Conservation (phyloP, 1,140 invertebrate genomes). For the Drosophila subobscura region DNA sequence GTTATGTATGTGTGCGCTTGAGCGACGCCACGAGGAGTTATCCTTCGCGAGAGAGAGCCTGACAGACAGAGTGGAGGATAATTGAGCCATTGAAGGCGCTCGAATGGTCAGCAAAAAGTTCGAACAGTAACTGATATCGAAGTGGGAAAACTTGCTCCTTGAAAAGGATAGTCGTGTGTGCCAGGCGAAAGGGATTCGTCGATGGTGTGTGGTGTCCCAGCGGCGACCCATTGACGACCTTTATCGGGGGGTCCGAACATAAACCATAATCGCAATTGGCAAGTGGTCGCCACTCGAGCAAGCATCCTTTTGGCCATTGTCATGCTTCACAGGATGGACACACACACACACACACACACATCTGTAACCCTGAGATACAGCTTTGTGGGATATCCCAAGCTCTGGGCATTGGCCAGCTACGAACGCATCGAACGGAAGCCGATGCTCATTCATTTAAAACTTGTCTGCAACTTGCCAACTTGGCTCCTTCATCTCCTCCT, state of each 20-base stretch:
- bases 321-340: constrained; percentile 68
- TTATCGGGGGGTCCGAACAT: constrained; percentile 70
- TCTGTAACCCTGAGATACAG: neutral
- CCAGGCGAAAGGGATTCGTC: constrained; percentile 7
- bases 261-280: constrained; percentile 82
- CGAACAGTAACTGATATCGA: constrained; percentile 55
- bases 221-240: constrained; percentile 80
- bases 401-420: constrained; percentile 62
- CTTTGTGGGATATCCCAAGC: neutral
- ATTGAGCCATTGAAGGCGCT: constrained; percentile 79
- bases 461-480: constrained; percentile 80
- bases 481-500: constrained; percentile 7
- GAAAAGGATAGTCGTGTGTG: constrained; percentile 31
- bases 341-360: constrained; percentile 30
- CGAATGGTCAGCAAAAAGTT: constrained; percentile 71
- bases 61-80: constrained; percentile 37
- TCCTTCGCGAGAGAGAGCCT: constrained; percentile 40
- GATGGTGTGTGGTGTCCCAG: constrained; percentile 5
- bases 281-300: constrained; percentile 77
- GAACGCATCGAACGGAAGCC: constrained; percentile 77
- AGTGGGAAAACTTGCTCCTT: constrained; percentile 69
- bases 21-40: constrained; percentile 42
- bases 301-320: constrained; percentile 63
- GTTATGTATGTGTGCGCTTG: constrained; percentile 43
- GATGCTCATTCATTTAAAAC: constrained; percentile 79